These are phyloP conservation scores for Falco cherrug DNA, from an alignment of 2,797 vertebrate genomes.

Conservation along the genomic window DNA sequence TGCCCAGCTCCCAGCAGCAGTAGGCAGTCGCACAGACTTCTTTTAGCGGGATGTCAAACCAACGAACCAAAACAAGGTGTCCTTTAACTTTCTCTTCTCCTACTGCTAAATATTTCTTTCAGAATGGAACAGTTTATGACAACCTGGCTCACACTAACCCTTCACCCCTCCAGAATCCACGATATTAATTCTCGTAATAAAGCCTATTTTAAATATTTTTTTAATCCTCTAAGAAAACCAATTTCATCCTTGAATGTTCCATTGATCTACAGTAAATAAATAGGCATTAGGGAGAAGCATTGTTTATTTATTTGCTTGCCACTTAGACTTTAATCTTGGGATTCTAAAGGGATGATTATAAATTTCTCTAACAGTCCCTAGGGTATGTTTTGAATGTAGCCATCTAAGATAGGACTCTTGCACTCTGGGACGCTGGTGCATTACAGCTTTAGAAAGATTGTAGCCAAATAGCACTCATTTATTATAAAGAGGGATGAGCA, in stretches of 20 bases:
- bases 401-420: slow-evolving; percentile 25
- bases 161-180: background rate
- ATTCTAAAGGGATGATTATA: slow-evolving; percentile 52
- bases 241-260: slow-evolving; percentile 63
- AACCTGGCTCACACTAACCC: background rate
- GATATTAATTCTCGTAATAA: slow-evolving; percentile 39
- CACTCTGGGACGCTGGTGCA: slow-evolving; percentile 10
- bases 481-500: background rate
- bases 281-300: slow-evolving; percentile 52
- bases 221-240: slow-evolving; percentile 56
- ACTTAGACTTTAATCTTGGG: slow-evolving; percentile 54
- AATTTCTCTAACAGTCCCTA: slow-evolving; percentile 49
- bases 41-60: background rate
- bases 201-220: slow-evolving; percentile 54
- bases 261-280: slow-evolving; percentile 61
- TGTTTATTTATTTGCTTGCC: slow-evolving; percentile 62
- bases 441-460: slow-evolving; percentile 37
- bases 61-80: background rate
- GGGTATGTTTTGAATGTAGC: slow-evolving; percentile 29
- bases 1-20: background rate
- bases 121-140: background rate
- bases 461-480: slow-evolving; percentile 46
- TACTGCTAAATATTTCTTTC: background rate
- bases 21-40: background rate
- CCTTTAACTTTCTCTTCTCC: background rate